These are phyloP conservation scores for Malthinus seriepunctatus DNA, from an alignment of 2,888 invertebrate genomes.

Conservation along the genomic window DNA sequence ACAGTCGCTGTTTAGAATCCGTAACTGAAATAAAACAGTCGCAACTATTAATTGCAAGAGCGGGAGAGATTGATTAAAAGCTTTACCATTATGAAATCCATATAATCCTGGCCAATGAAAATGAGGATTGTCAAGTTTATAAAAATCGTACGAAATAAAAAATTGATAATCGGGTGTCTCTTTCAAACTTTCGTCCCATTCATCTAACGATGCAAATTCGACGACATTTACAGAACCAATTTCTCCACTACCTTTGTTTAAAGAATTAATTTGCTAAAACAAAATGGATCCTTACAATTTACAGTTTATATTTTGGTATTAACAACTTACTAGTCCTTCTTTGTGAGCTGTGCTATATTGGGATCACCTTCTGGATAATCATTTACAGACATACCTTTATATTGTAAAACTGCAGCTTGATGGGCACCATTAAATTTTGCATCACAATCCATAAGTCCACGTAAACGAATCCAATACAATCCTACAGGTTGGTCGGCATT, in stretches of 20 bases:
- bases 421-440: slow-evolving; percentile 68
- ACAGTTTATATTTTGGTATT: background rate
- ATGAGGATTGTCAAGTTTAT: slow-evolving; percentile 78
- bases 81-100: slow-evolving; percentile 71
- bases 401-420: slow-evolving; percentile 67
- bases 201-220: slow-evolving; percentile 64
- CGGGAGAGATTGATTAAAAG: background rate
- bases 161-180: slow-evolving; percentile 77
- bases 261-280: slow-evolving; percentile 75
- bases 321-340: slow-evolving; percentile 61
- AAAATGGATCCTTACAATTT: slow-evolving; percentile 33
- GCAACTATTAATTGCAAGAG: background rate
- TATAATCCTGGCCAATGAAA: slow-evolving; percentile 76
- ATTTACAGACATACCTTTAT: slow-evolving; percentile 65
- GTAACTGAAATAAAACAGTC: slow-evolving; percentile 61
- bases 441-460: slow-evolving; percentile 88
- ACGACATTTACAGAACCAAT: slow-evolving; percentile 67
- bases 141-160: slow-evolving; percentile 87
- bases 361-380: slow-evolving; percentile 61
- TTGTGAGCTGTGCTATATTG: slow-evolving; percentile 66
- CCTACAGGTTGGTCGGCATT: slow-evolving; percentile 71
- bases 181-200: slow-evolving; percentile 64
- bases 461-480: slow-evolving; percentile 77
- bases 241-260: slow-evolving; percentile 74
- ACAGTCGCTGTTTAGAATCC: slow-evolving; percentile 61